Conservation (phyloP, 2,113 vertebrate genomes). For the Bubo blakistoni region DNA sequence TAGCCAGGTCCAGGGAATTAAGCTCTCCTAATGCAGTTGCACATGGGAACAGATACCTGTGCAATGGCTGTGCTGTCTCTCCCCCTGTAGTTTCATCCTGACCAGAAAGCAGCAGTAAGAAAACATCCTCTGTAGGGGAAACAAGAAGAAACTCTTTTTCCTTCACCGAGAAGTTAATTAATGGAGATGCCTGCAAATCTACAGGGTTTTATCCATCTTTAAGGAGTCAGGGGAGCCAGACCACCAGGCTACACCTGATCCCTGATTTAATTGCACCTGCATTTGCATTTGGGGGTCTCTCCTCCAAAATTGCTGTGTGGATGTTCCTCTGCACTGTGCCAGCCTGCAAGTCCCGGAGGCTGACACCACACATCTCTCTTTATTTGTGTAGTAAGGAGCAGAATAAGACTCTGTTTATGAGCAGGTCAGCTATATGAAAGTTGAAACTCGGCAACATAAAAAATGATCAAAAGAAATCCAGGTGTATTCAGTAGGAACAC, state of each 20-base stretch:
- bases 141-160: neutral
- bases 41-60: neutral
- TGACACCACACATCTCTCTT: fast-evolving
- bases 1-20: fast-evolving
- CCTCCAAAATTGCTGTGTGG: neutral
- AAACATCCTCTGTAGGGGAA: neutral
- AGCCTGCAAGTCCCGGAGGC: neutral
- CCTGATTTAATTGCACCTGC: neutral
- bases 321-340: neutral
- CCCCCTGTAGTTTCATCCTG: neutral
- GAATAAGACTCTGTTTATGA: neutral
- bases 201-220: neutral
- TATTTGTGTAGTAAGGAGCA: neutral
- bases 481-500: neutral
- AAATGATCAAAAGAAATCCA: neutral
- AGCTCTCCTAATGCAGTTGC: fast-evolving
- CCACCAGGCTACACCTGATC: neutral
- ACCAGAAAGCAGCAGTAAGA: neutral
- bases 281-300: neutral
- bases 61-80: neutral
- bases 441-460: neutral
- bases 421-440: neutral
- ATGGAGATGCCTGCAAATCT: neutral
- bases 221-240: neutral
- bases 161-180: neutral